Conservation (phyloP, 1,140 invertebrate genomes). For the Drosophila hydei region DNA sequence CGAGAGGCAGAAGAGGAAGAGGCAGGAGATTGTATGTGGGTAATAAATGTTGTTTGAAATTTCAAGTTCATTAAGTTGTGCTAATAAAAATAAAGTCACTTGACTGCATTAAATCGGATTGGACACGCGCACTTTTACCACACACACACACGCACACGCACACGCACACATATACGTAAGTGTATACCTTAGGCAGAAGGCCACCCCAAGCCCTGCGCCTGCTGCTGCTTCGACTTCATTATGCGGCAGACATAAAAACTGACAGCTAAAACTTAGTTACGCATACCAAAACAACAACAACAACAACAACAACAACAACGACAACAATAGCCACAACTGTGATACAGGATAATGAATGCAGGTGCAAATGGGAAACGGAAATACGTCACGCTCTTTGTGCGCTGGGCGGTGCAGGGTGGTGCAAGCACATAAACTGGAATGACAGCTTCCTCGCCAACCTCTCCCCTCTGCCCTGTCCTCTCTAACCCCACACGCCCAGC, state of each 20-base stretch:
- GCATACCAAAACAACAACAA: conserved; percentile 57
- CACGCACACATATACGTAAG: neutral
- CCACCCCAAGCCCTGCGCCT: conserved; percentile 8
- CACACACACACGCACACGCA: neutral
- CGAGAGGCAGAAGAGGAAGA: neutral
- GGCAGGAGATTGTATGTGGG: conserved; percentile 35
- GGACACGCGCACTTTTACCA: conserved; percentile 72
- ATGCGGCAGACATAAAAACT: conserved; percentile 61
- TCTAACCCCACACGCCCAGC: neutral
- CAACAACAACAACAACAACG: conserved; percentile 29
- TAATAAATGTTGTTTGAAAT: conserved; percentile 72
- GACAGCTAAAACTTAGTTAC: conserved; percentile 73
- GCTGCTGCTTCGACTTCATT: conserved; percentile 28
- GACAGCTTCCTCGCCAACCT: conserved; percentile 46
- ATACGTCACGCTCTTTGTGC: conserved; percentile 74
- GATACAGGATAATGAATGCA: conserved; percentile 75
- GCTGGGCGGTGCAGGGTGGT: conserved; percentile 15
- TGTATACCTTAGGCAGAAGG: neutral
- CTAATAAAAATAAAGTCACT: conserved; percentile 81
- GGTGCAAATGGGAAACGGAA: conserved; percentile 80
- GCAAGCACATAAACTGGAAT: conserved; percentile 41
- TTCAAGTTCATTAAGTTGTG: conserved; percentile 83
- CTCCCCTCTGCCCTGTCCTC: neutral
- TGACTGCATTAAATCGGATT: conserved; percentile 78
- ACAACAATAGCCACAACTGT: conserved; percentile 22